Base-by-base conservation (phyloP, 2,888 invertebrate species). In the Drosophila imparisetae region DNA sequence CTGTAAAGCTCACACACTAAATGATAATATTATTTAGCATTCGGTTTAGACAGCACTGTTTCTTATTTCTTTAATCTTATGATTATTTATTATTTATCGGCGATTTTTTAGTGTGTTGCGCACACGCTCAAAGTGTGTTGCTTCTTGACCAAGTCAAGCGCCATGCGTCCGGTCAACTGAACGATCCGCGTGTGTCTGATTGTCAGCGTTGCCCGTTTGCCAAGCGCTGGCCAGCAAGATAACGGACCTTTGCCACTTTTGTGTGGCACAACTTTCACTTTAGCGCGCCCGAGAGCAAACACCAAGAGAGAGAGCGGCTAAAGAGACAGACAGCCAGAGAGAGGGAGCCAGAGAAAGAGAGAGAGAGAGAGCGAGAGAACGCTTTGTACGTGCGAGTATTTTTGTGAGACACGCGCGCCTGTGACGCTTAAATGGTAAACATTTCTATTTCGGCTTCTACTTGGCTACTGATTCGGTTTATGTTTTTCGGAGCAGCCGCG, bases 221-320 rank as follows among this genome's bases (percentile, higher is more conserved):
- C 72, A 78, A 75, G 70, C 85, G 72, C 73, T 87, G 90, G 85
- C 81, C 87, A 83, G 89, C 85, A 91, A 90, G 91, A 91, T 91
- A 91, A 91, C 91, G 91, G 91, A 90, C 92, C 88, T 91, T 80
- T 75, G 83, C 86, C 89, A 88, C 90, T 91, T 89, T 90, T 90
- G 83, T 91, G 73, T 66, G 73, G 81, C 81, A 79, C 81, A 91
- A 91, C 91, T 91, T 91, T 91, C 91, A 91, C 91, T 91, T 91
- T 91, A 91, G 88, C 91, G 82, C 89, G 78, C 27, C 55, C 27
- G 69, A 62, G 54, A 62, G 54, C 63, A 59, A 55, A 11, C 54
- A 54, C 49, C 18, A 11, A 29, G 27, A 38, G 36, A 38, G 36
- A 36, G 11, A 50, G 36, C 50, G 58, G 38, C 32, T 11, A 64